A percentile compares a stretch with the other conserved stretches of the same genome.
Conservation (phyloP, 2,888 invertebrate genomes). For the Tipula lateralis region DNA sequence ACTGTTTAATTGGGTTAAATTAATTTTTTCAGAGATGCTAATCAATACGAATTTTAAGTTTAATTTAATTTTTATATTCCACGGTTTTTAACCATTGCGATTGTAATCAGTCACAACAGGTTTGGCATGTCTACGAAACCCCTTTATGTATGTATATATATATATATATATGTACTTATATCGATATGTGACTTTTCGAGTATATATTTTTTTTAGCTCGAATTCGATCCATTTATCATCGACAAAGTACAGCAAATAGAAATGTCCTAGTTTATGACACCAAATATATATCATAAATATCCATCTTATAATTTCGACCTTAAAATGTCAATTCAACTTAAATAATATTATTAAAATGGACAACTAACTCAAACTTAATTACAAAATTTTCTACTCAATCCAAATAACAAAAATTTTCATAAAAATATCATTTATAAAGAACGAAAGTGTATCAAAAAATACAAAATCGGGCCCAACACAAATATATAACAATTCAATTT, state of each 20-base stretch:
- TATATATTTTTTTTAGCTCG: background rate
- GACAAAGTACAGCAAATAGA: background rate
- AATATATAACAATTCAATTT: conserved; percentile 13
- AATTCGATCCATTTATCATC: conserved; percentile 14
- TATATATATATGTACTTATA: background rate
- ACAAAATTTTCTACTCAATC: background rate
- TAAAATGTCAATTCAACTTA: background rate
- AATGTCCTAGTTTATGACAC: background rate
- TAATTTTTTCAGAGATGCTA: background rate
- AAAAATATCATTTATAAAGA: background rate
- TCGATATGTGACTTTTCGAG: background rate
- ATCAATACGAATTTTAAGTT: background rate
- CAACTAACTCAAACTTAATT: conserved; percentile 1
- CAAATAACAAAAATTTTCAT: background rate
- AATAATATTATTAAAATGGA: conserved; percentile 11
- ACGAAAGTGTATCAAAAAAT: background rate
- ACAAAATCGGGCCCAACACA: background rate
- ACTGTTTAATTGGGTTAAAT: background rate
- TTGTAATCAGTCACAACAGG: background rate
- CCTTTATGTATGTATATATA: background rate
- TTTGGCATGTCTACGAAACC: background rate
- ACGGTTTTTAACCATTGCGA: background rate
- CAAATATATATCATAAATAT: conserved; percentile 14
- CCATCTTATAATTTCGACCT: background rate
- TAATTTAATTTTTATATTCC: background rate